Evolutionary conservation across 2,888 invertebrate species (phyloP).

Genomic region (Chymomyza fuscimana): DNA sequence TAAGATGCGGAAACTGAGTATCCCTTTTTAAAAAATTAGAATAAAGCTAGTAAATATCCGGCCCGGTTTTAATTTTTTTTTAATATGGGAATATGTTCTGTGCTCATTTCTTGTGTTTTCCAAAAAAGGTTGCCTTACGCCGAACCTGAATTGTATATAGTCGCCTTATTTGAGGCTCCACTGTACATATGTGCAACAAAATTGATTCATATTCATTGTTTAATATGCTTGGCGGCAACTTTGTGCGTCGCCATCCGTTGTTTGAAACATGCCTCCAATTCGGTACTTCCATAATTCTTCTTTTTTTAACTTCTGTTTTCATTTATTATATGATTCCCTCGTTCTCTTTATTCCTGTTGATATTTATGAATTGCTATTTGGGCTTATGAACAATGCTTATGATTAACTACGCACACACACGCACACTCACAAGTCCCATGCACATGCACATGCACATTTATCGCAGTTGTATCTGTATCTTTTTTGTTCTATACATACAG

Average conservation of each 20-base stretch:
- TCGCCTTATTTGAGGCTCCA: not conserved
- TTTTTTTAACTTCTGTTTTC: constrained; percentile 22
- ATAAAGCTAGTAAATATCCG: too few relatives aligned
- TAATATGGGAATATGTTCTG: too few relatives aligned
- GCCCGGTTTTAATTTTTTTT: too few relatives aligned
- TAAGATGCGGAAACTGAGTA: too few relatives aligned
- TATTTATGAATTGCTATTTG: constrained; percentile 62
- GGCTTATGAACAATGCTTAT: constrained; percentile 30
- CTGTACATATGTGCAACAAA: constrained; percentile 45
- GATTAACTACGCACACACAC: constrained; percentile 57
- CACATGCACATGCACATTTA: constrained; percentile 31
- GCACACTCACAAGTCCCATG: constrained; percentile 47
- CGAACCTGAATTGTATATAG: not conserved
- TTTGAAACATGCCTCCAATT: constrained; percentile 28
- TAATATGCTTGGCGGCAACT: constrained; percentile 70
- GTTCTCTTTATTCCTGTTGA: constrained; percentile 13
- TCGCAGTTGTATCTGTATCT: not conserved
- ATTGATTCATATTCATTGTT: constrained; percentile 76
- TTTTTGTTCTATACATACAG: not conserved
- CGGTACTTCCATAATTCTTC: constrained; percentile 57
- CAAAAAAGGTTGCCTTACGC: too few relatives aligned
- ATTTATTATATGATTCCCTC: constrained; percentile 17
- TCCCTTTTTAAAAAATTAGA: too few relatives aligned
- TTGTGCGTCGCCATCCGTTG: constrained; percentile 23
- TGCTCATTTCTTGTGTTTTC: too few relatives aligned